Base-by-base conservation (phyloP, 1,140 invertebrate species). In the Olivierus martensii region DNA sequence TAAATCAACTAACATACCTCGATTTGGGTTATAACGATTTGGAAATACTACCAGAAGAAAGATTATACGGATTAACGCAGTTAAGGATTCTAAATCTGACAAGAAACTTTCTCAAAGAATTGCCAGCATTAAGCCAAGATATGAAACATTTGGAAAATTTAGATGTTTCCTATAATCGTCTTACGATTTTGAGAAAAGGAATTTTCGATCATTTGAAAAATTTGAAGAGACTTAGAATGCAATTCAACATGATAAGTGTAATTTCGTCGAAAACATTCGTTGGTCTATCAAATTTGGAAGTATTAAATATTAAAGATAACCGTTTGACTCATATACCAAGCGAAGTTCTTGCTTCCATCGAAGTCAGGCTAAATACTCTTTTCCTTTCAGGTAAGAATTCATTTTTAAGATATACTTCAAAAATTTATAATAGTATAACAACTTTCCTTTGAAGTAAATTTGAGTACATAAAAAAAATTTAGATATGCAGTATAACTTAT, bases 271-370 rank as follows among this genome's bases (percentile, higher is more conserved):
- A 88, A 43, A 79, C 83, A 38, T 90, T 91, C 63, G 76, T 75
- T 58, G 79, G 79, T n/a, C 66, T 90, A 28, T 82, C 83, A 61
- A 85, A 84, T 66, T 70, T 90, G 10, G 70, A 79, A 45, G 68
- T 82, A n/a, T 72, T 93, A 17, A 86, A 92, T 68, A 72, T 92
- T 28, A 84, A 84, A 59, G 77, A 77, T 52, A 93, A 93, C 70
- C 82, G 84, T 63, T 77, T 93, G 51, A 82, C 86, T 66, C 77
- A 80, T 60, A 72, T 93, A 46, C 83, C 83, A 11, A 65, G 84
- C 48, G 85, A 82, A 38, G 54, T 61, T 35, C 52, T 65, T 14
- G 50, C 57, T 17, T 49, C 59, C 1, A 55, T 65, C 14, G 64
- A 65, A 56, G 52, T 60, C 1, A 51, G 61, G 19, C 49, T 65